Conservation (phyloP, 2,113 vertebrate species). For the Oostethus manadensis region DNA sequence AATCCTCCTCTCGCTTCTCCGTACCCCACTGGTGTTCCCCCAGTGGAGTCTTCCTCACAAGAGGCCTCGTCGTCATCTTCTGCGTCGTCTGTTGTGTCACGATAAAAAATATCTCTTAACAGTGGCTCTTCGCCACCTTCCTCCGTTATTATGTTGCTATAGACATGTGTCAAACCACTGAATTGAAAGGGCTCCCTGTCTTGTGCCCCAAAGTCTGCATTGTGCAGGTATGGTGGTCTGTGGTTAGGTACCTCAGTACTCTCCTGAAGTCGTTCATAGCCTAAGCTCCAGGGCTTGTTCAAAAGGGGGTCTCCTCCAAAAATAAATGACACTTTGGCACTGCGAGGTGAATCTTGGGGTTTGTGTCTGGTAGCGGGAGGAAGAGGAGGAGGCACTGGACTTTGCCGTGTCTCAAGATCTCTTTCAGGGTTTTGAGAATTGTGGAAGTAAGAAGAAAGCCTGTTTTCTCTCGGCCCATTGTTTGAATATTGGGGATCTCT, state of each 20-base stretch:
- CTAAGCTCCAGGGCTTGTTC: conserved; percentile 77
- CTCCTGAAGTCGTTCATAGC: conserved; percentile 84
- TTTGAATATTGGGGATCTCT: conserved; percentile 71
- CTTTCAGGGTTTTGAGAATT: conserved; percentile 67
- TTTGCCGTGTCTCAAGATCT: conserved; percentile 64
- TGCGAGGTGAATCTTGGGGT: conserved; percentile 87
- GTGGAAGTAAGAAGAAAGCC: conserved; percentile 77
- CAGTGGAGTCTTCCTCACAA: conserved; percentile 89
- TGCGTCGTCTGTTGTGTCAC: conserved; percentile 85
- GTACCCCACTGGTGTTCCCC: conserved; percentile 44
- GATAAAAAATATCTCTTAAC: conserved; percentile 86
- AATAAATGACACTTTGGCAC: conserved; percentile 95
- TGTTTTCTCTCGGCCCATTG: conserved; percentile 74
- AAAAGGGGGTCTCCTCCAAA: conserved; percentile 87
- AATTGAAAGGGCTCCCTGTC: conserved; percentile 80
- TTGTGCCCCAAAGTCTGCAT: conserved; percentile 75
- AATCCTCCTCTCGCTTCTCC: conserved; percentile 20
- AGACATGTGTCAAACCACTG: conserved; percentile 76
- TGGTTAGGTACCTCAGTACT: conserved; percentile 80
- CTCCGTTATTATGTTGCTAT: conserved; percentile 81
- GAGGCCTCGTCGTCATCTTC: conserved; percentile 94
- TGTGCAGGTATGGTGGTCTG: conserved; percentile 74
- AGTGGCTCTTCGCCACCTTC: conserved; percentile 87
- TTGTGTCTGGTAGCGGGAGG: conserved; percentile 81
- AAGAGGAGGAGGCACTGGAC: conserved; percentile 75